These are phyloP conservation scores for Diploscapter pachys DNA, from an alignment of 1,140 invertebrate genomes.

Conservation along the genomic window DNA sequence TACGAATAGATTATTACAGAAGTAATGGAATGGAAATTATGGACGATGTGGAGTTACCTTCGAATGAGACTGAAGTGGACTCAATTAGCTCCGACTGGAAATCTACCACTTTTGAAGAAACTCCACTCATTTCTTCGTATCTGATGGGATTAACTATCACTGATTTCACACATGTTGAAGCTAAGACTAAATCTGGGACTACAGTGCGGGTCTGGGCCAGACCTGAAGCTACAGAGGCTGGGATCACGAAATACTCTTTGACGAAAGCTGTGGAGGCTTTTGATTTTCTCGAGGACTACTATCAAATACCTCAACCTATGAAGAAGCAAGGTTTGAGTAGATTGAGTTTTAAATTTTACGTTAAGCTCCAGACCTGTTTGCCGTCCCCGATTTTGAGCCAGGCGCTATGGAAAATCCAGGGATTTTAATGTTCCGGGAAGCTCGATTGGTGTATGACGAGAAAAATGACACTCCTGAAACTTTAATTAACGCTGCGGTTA, in stretches of 20 bases:
- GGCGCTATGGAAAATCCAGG: not conserved
- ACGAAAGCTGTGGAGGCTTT: not conserved
- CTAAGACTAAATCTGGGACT: too few relatives aligned
- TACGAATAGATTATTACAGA: too few relatives aligned
- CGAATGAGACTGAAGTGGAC: too few relatives aligned
- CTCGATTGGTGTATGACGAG: slow-evolving; percentile 4
- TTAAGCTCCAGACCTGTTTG: slow-evolving; percentile 5
- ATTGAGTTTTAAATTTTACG: not conserved
- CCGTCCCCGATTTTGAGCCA: slow-evolving; percentile 1
- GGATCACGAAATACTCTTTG: not conserved
- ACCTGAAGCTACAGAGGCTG: slow-evolving; percentile 1
- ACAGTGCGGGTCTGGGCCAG: slow-evolving; percentile 4
- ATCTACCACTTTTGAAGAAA: too few relatives aligned
- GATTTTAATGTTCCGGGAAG: not conserved
- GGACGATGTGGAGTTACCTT: too few relatives aligned
- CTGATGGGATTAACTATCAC: too few relatives aligned
- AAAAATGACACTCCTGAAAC: not conserved
- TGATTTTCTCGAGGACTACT: slow-evolving; percentile 4
- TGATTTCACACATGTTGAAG: too few relatives aligned
- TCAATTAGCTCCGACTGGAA: too few relatives aligned
- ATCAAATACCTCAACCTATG: not conserved
- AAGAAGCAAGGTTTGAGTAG: not conserved
- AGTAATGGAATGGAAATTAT: too few relatives aligned
- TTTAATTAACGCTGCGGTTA: not conserved
- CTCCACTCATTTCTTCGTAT: too few relatives aligned